Evolutionary conservation across 2,888 invertebrate genomes (phyloP), one percentile per base, ranked within the genome.

Genomic region (Netelia melanura): DNA sequence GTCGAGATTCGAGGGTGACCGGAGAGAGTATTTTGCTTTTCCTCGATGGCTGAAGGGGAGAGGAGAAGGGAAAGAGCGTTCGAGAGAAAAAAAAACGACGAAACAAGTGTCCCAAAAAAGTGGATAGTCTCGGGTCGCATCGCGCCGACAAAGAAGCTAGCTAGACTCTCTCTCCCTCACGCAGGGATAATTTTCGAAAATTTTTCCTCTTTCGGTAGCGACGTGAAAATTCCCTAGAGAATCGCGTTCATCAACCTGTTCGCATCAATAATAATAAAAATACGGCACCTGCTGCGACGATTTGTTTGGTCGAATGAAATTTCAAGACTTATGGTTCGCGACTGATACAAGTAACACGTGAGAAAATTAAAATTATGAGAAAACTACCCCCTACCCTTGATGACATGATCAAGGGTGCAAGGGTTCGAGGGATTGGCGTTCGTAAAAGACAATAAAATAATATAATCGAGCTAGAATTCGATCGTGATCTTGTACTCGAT

Each of bases 101-200:
- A 61, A 82, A 76, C 85, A 80, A 85, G 85, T 79, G 79, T 44
- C 54, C 48, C 3, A 38, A 67, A 79, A 81, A 82, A 75, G 38
- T 71, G 74, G 23, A 64, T 8, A 67, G 44, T 23, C 44, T 74
- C 25, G 17, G 67, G 70, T 14, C 84, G 85, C 87, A 6, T 6
- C 38, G 38, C 5, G 75, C 85, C 85, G 85, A 85, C 85, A 85
- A 82, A 82, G 75, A 70, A 38, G 21, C 62, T 52, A n/a, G 86
- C 88, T 81, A 76, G 0, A 6, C 38, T 54, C 56, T 86, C 76
- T 84, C 74, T 79, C 62, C 86, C 76, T 84, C 72, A 74, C 1
- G 14, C 75, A 43, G 61, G 56, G 44, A 44, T 23, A 14, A 23
- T 83, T 78, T 75, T 85, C 48, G 56, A 52, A 52, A 70, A 43